These are phyloP conservation scores for Bombus impatiens DNA, from an alignment of 1,140 invertebrate species.

Conservation along the genomic window DNA sequence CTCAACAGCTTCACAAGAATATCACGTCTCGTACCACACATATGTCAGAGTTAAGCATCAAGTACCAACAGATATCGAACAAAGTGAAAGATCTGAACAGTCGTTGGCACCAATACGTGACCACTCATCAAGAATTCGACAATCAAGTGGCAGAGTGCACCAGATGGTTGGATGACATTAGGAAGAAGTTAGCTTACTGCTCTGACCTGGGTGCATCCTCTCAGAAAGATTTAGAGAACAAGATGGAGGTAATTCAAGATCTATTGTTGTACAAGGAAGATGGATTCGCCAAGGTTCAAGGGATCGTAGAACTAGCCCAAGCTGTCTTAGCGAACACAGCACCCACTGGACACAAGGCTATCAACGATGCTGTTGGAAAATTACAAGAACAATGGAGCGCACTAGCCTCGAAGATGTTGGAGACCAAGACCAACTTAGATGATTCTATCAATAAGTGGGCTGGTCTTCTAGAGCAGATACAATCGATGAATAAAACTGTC, in stretches of 20 bases:
- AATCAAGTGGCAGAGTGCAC: conserved; percentile 90
- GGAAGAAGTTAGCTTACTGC: conserved; percentile 92
- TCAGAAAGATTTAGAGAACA: conserved; percentile 93
- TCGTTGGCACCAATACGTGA: conserved; percentile 96
- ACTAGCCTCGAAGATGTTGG: conserved; percentile 93
- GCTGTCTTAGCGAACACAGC: conserved; percentile 96
- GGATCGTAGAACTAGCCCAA: conserved; percentile 93
- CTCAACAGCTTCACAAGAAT: conserved; percentile 91
- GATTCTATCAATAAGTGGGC: conserved; percentile 95
- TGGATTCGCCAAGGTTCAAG: conserved; percentile 93
- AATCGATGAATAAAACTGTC: conserved; percentile 91
- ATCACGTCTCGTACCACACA: conserved; percentile 86
- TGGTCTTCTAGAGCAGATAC: conserved; percentile 93
- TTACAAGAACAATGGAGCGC: conserved; percentile 96
- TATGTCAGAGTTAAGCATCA: conserved; percentile 93
- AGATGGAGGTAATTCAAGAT: conserved; percentile 93
- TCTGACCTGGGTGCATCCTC: conserved; percentile 90
- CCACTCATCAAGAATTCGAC: conserved; percentile 94
- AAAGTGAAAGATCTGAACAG: conserved; percentile 95
- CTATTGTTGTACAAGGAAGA: conserved; percentile 94
- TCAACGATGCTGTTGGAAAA: conserved; percentile 91
- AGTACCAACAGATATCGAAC: conserved; percentile 94
- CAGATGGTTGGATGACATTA: conserved; percentile 93
- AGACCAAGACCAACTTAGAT: conserved; percentile 93
- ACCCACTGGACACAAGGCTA: conserved; percentile 91